phyloP scores from a whole-genome alignment of 2,113 vertebrate genomes.

The Todiramphus chloris region DNA sequence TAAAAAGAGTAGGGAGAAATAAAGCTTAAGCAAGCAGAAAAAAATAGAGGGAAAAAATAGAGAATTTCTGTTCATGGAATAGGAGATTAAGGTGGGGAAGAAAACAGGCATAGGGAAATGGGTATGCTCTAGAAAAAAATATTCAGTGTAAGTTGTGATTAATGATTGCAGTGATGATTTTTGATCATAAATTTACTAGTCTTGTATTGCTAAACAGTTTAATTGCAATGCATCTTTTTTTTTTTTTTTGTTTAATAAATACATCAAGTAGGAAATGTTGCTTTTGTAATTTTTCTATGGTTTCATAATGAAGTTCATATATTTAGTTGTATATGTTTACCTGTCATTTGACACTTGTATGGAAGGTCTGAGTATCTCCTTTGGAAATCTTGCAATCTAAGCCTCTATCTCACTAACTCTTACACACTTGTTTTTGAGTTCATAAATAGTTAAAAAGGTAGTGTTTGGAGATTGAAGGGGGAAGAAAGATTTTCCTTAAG shows the following conservation, averaged over 20 bases:
- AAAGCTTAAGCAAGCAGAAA: not conserved
- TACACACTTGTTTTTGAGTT: not conserved
- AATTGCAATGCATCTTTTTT: not conserved
- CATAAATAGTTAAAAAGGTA: not conserved
- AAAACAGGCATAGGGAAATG: not conserved
- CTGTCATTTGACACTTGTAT: not conserved
- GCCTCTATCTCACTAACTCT: not conserved
- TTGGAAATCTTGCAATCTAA: not conserved
- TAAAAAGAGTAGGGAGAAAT: not conserved
- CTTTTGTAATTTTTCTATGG: not conserved
- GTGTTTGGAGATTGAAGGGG: not conserved
- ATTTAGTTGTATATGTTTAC: not conserved
- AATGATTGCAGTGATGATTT: not conserved
- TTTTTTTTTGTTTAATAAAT: not conserved
- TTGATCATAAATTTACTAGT: not conserved
- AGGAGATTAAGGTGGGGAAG: not conserved
- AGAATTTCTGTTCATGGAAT: not conserved
- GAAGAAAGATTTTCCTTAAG: not conserved
- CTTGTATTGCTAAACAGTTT: not conserved
- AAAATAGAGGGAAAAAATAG: not conserved
- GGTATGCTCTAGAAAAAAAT: not conserved
- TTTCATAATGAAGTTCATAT: not conserved
- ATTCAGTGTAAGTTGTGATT: not conserved
- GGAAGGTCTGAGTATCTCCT: not conserved
- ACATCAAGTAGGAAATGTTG: not conserved